phyloP scores from a whole-genome alignment of 2,888 invertebrate species.

The Acleris emargana region DNA sequence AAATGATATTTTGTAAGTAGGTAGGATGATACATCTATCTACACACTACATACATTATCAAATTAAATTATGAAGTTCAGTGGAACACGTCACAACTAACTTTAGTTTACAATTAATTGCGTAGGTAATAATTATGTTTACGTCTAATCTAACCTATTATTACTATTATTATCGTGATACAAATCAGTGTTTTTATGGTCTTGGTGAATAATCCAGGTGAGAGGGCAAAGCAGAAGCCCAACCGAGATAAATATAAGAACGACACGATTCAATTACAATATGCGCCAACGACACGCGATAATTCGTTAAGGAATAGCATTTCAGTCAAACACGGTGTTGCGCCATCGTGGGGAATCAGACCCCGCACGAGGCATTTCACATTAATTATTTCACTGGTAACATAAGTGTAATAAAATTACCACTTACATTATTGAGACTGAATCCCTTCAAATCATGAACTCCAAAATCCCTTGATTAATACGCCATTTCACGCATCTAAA shows the following conservation, averaged over 20 bases:
- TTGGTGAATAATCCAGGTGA: neutral
- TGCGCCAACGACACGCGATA: neutral
- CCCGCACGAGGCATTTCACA: neutral
- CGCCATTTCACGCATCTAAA: conserved; percentile 49
- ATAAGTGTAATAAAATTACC: neutral
- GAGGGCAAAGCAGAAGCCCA: too few species aligned
- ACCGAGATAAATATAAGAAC: neutral
- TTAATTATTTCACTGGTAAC: neutral
- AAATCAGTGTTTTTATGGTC: too few species aligned
- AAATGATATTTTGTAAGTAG: too few species aligned
- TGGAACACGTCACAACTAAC: too few species aligned
- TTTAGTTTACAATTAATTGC: too few species aligned
- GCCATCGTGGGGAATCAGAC: conserved; percentile 35
- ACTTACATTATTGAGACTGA: conserved; percentile 16
- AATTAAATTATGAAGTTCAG: too few species aligned
- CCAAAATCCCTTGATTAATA: conserved; percentile 15
- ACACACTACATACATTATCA: too few species aligned
- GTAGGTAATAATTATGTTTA: too few species aligned
- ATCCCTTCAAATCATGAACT: neutral
- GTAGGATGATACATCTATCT: too few species aligned
- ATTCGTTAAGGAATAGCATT: conserved; percentile 34
- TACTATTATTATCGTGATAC: too few species aligned
- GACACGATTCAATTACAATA: neutral
- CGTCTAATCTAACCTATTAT: too few species aligned
- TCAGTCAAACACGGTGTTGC: conserved; percentile 22